Evolutionary conservation across 2,888 invertebrate species (phyloP).

Genomic region (Eupelmus urozonus): DNA sequence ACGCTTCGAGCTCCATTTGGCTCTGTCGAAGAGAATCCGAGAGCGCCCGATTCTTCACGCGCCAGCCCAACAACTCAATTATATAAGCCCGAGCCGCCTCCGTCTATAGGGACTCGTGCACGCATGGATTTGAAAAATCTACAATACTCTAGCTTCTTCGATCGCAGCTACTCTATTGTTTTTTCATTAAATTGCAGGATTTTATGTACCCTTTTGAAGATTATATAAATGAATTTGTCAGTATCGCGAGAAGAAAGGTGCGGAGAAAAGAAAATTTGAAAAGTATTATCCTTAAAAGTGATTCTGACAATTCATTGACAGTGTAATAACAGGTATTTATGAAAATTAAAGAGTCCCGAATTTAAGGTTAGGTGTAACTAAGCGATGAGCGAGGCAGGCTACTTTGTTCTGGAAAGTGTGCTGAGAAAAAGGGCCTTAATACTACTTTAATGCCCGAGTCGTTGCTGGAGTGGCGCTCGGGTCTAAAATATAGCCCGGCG

Average conservation of each 20-base stretch:
- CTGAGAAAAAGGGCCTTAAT: slow-evolving; percentile 38
- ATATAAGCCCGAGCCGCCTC: slow-evolving; percentile 9
- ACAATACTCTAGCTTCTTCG: not conserved
- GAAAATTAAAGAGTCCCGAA: no score
- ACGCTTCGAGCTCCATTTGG: slow-evolving; percentile 45
- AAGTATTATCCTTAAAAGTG: no score
- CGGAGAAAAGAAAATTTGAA: no score
- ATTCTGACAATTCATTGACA: no score
- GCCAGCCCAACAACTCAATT: slow-evolving; percentile 50
- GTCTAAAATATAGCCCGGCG: slow-evolving; percentile 38
- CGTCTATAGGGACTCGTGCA: not conserved
- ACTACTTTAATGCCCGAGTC: slow-evolving; percentile 49
- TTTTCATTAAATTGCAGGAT: not conserved
- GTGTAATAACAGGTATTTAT: no score
- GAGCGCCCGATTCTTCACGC: slow-evolving; percentile 41
- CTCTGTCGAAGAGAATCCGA: slow-evolving; percentile 52
- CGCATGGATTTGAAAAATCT: slow-evolving; percentile 38
- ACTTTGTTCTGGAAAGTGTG: no score
- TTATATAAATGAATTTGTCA: no score
- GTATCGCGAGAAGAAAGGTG: no score
- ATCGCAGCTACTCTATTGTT: not conserved
- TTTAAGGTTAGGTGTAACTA: not conserved
- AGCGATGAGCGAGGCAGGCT: not conserved
- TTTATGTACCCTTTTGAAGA: not conserved
- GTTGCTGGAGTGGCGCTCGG: slow-evolving; percentile 40